These are phyloP conservation scores for Malacoctenus gilli DNA, from an alignment of 2,797 vertebrate genomes.

Conservation along the genomic window DNA sequence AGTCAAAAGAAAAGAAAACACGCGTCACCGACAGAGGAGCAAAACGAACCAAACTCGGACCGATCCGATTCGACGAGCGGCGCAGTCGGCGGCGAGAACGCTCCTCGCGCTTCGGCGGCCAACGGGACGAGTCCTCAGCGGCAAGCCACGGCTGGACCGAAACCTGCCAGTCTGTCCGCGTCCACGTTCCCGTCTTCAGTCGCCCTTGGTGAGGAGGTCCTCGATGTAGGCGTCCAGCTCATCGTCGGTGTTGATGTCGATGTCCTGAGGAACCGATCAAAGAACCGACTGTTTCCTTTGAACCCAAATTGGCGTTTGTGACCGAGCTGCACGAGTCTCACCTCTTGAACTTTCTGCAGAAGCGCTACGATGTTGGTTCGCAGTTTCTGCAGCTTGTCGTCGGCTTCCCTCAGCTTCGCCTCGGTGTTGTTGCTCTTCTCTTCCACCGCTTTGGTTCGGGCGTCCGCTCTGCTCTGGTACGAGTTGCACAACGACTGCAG, in stretches of 20 bases:
- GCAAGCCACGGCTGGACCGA: slow-evolving; percentile 28
- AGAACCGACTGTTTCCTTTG: no score
- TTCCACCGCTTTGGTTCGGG: slow-evolving; percentile 90
- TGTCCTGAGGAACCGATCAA: slow-evolving; percentile 83
- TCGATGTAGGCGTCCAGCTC: slow-evolving; percentile 98
- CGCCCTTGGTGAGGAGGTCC: slow-evolving; percentile 96
- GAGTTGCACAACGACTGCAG: slow-evolving; percentile 97
- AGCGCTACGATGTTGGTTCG: slow-evolving; percentile 96
- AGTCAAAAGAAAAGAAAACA: slow-evolving; percentile 35
- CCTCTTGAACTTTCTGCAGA: slow-evolving; percentile 98
- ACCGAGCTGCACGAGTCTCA: slow-evolving; percentile 58
- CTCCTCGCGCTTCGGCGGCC: slow-evolving; percentile 38
- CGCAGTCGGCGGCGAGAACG: slow-evolving; percentile 31
- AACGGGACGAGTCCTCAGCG: no score
- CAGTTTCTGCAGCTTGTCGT: slow-evolving; percentile 95
- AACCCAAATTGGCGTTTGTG: no score
- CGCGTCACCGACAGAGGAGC: slow-evolving; percentile 16
- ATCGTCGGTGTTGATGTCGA: slow-evolving; percentile 98
- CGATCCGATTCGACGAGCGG: slow-evolving; percentile 29
- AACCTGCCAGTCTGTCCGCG: slow-evolving; percentile 35
- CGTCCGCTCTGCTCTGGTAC: slow-evolving; percentile 93
- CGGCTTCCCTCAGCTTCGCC: slow-evolving; percentile 87
- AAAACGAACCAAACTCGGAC: slow-evolving; percentile 20
- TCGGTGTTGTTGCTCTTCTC: slow-evolving; percentile 89
- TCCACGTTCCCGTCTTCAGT: slow-evolving; percentile 72